Base-by-base conservation (phyloP, 2,797 vertebrate species). In the Ispidina picta region DNA sequence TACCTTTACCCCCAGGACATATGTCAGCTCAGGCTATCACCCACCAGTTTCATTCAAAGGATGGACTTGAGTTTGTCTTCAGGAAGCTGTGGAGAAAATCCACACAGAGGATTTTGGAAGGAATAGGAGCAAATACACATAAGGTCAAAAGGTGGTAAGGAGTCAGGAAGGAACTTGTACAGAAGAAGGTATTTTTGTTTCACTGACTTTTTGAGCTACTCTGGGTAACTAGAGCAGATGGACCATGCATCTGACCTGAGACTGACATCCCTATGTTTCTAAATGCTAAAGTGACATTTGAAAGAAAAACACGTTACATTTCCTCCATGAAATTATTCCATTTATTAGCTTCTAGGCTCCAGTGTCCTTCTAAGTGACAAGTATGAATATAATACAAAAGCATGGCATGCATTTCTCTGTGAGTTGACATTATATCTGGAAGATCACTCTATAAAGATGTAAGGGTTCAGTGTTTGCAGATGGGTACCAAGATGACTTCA, bases 1-100 rank as follows among this genome's bases (percentile, higher is more conserved):
- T 7, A 52, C 4, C 19, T 16, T 49, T 1, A 0, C 2, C 3
- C 8, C 4, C 8, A 48, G 29, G 26, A 25, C 1, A 1, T 2
- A 0, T 28, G 23, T 9, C 49, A 66, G 17, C 17, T 43, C 35
- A 52, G 39, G 20, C 44, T 68, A 25, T 16, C 51, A 26, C 9
- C n/a, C 70, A 12, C 35, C 44, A n/a, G 29, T 52, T 25, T 43
- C 35, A 28, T 29, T 9, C 31, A 52, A 15, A 21, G 23, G 10
- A 35, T 9, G 10, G 8, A 14, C 31, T 35, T 43, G 7, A 5
- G 15, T n/a, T 28, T 79, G 6, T 28, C 10, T 52, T 73, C 46
- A 81, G 41, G 21, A 73, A 66, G 13, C 31, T 54, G 5, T 58
- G 49, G 21, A 84, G 23, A 9, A 62, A 86, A 25, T 9, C 52